Conservation (phyloP, 2,888 invertebrate genomes). For the Aspidapion aeneum region DNA sequence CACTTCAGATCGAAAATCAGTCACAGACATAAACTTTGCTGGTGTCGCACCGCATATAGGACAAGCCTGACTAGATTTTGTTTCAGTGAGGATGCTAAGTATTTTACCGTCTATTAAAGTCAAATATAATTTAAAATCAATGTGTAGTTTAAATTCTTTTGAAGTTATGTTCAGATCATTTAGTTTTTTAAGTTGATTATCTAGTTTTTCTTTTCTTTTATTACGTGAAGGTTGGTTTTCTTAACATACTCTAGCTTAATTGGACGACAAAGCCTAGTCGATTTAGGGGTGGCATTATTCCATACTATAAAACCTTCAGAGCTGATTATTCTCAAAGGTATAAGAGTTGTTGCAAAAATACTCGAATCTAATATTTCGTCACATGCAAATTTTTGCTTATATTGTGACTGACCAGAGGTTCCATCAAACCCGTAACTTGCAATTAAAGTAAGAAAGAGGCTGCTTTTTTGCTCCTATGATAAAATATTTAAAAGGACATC, state of each 20-base stretch:
- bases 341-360: no score
- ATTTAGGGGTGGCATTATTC: background rate
- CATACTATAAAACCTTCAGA: background rate
- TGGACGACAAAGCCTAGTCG: background rate
- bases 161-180: background rate
- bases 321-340: no score
- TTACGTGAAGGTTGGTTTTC: background rate
- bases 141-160: background rate
- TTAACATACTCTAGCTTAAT: slow-evolving; percentile 2
- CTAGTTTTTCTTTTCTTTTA: slow-evolving; percentile 1
- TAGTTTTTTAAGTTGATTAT: background rate
- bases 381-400: no score
- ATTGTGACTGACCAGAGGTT: no score
- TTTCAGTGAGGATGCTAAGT: background rate
- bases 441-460: no score
- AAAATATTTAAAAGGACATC: no score
- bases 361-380: no score
- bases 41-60: background rate
- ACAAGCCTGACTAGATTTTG: background rate
- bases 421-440: no score
- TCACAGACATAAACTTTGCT: background rate
- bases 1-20: background rate
- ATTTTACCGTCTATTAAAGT: slow-evolving; percentile 2
- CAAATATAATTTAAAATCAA: background rate
- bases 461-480: no score